Base-by-base conservation (phyloP, 2,888 invertebrate species). In the Acrobasis consociella region DNA sequence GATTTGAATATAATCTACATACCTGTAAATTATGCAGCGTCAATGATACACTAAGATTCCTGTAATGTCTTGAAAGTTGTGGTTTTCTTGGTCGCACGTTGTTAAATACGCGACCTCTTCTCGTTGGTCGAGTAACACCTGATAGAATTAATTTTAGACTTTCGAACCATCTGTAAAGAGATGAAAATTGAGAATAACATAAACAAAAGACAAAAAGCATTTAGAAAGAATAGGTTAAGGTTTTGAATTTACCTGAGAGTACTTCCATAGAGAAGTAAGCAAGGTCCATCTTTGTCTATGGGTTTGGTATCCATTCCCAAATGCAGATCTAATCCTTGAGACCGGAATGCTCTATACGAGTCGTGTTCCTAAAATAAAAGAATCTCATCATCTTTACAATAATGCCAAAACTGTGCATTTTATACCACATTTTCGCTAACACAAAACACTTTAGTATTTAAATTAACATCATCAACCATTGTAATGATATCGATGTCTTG, bases 131-230 rank as follows among this genome's bases (percentile, higher is more conserved):
- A 1, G 99, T 98, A 0, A 99, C 97, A 0, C 97, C 97, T 0
- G 98, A 98, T 46, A 99, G 87, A 67, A 97, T 97, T 65, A 99
- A 93, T 87, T 99, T 98, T 39, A 99, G 93, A 78, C 98, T 98
- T 85, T 99, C 99, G 82, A 99, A 97, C 97, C 99, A 99, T 70
- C 95, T 94, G 72, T 5, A 3, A 46, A 22, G 1, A 22, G 8
- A 11, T 16, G 17, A 13, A 5, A 46, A 46, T 5, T 3, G n/a
- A 13, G 5, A 13, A 13, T n/a, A 13, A 1, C n/a, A 46, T 10
- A 22, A 13, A 8, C 17, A 15, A 16, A 31, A 31, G 8, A 31
- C 7, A 31, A 7, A 31, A 7, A 31, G 31, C 31, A 31, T 31
- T 31, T 0, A 31, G 7, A 11, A 42, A 11, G 13, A 1, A 11